A percentile compares a stretch with the other conserved stretches of the same genome.
phyloP scores from a whole-genome alignment of 2,797 vertebrate species.

The Echeneis naucrates region DNA sequence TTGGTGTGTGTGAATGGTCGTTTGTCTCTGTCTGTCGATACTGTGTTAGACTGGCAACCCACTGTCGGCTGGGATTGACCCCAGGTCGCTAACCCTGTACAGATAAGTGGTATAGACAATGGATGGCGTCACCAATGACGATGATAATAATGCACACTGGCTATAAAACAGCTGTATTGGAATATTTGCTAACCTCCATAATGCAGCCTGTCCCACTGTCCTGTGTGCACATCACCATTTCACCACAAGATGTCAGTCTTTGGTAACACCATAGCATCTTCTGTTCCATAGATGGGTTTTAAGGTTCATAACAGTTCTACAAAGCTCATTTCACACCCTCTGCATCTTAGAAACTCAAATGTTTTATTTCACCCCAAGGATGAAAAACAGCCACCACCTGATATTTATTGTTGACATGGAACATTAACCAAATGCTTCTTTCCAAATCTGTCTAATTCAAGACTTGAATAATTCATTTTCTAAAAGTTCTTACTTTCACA shows the following conservation, averaged over 20 bases:
- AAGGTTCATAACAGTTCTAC: not conserved
- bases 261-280: not conserved
- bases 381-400: not conserved
- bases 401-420: not conserved
- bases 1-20: too few species aligned
- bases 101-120: too few species aligned
- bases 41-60: too few species aligned
- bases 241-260: slow-evolving; percentile 75
- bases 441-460: slow-evolving; percentile 5
- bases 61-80: too few species aligned
- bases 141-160: not conserved
- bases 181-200: too few species aligned
- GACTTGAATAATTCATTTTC: not conserved
- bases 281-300: not conserved
- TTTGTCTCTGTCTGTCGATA: too few species aligned
- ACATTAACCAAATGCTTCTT: not conserved
- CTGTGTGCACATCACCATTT: not conserved
- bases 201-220: not conserved
- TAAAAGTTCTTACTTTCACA: not conserved
- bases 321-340: not conserved
- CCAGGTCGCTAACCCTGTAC: too few species aligned
- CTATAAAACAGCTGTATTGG: not conserved
- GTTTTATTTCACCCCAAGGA: not conserved
- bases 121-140: not conserved
- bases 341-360: not conserved